These are phyloP conservation scores for Equus przewalskii DNA, from an alignment of 2,113 vertebrate species.

Conservation along the genomic window DNA sequence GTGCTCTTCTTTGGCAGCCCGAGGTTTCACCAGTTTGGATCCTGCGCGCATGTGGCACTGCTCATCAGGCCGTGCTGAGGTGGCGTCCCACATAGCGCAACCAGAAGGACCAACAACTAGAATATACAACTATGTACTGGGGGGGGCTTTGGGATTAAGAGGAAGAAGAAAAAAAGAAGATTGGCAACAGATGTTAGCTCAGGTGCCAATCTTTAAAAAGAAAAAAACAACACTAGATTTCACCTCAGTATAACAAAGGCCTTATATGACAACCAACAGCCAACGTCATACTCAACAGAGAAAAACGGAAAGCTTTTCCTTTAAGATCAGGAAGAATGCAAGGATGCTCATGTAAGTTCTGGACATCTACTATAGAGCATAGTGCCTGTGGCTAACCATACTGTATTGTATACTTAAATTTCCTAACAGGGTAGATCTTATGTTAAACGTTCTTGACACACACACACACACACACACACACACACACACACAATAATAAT, in stretches of 20 bases:
- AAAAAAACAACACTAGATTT: background rate
- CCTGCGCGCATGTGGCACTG: too few relatives aligned
- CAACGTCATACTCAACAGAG: background rate
- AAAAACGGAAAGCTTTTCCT: background rate
- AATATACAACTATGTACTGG: too few relatives aligned
- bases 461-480: background rate
- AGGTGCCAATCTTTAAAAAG: too few relatives aligned
- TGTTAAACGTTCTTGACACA: background rate
- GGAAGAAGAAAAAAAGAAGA: too few relatives aligned
- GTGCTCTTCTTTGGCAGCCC: too few relatives aligned
- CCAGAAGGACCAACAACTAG: too few relatives aligned
- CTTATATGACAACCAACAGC: background rate
- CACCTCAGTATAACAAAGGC: background rate
- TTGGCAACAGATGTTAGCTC: too few relatives aligned
- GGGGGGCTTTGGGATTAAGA: too few relatives aligned
- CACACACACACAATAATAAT: background rate
- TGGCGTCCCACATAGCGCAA: too few relatives aligned
- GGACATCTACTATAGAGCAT: background rate
- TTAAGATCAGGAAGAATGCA: background rate
- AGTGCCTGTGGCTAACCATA: background rate
- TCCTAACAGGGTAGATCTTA: background rate
- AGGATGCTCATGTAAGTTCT: background rate
- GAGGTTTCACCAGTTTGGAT: too few relatives aligned
- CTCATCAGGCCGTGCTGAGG: too few relatives aligned
- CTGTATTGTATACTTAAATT: background rate